A percentile compares a stretch with the other conserved stretches of the same genome.
Conservation (phyloP, 2,797 vertebrate species). For the Spondyliosoma cantharus region DNA sequence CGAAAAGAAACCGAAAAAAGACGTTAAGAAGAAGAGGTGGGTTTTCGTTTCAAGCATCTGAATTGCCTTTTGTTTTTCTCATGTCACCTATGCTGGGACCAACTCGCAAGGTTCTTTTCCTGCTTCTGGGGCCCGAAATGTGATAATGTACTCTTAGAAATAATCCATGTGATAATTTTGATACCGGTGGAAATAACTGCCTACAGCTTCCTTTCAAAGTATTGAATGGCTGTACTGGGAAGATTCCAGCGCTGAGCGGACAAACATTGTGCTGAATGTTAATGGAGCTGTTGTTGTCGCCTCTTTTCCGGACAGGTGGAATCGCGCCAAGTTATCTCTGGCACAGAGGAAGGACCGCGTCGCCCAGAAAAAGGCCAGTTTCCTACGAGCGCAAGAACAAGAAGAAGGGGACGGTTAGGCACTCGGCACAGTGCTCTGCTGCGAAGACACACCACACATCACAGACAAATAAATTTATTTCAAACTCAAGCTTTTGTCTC, state of each 20-base stretch:
- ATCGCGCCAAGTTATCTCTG: conserved; percentile 95
- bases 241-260: conserved; percentile 13
- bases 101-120: background rate
- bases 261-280: conserved; percentile 66
- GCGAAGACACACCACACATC: conserved; percentile 40
- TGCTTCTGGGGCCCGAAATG: background rate
- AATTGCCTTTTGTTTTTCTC: background rate
- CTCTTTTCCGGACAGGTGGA: conserved; percentile 88
- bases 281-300: conserved; percentile 60
- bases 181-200: background rate
- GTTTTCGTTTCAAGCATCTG: conserved; percentile 17
- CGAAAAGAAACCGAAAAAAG: conserved; percentile 95
- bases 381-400: conserved; percentile 93
- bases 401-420: conserved; percentile 91
- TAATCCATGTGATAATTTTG: background rate
- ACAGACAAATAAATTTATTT: conserved; percentile 85
- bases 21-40: conserved; percentile 97
- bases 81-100: background rate
- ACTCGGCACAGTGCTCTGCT: conserved; percentile 13
- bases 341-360: conserved; percentile 97
- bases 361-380: conserved; percentile 99
- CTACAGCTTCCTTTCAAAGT: background rate
- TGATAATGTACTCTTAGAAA: background rate
- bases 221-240: conserved; percentile 14
- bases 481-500: conserved; percentile 52